Percentiles rank a stretch among this genome's conserved stretches.
These are phyloP conservation scores for Entelurus aequoreus DNA, from an alignment of 2,113 vertebrate genomes.

Conservation along the genomic window DNA sequence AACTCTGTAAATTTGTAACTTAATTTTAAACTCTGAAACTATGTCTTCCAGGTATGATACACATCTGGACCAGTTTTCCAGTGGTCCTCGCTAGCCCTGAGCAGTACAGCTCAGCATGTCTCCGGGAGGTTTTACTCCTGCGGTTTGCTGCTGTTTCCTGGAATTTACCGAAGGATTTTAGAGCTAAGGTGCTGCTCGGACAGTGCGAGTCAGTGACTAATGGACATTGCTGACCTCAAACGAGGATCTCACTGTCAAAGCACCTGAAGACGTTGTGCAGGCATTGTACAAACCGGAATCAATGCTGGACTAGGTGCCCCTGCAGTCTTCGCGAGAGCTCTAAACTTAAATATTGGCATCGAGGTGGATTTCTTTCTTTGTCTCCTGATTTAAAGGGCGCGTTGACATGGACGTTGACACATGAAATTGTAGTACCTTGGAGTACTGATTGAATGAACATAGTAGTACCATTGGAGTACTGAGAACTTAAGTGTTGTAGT, in stretches of 20 bases:
- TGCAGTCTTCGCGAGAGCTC: conserved; percentile 6
- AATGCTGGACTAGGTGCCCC: conserved; percentile 26
- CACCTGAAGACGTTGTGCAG: conserved; percentile 21
- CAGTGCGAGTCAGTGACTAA: conserved; percentile 30
- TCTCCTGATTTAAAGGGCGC: conserved; percentile 30
- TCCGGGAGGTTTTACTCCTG: conserved; percentile 87
- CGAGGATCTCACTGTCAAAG: conserved; percentile 36
- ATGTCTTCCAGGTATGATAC: conserved; percentile 81
- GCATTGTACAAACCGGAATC: conserved; percentile 26
- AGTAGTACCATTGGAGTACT: conserved; percentile 66
- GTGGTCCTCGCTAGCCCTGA: conserved; percentile 64
- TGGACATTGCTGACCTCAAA: conserved; percentile 35
- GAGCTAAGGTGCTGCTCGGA: conserved; percentile 54
- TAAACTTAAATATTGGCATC: conserved; percentile 27
- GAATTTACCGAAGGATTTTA: conserved; percentile 56
- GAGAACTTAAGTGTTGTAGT: conserved; percentile 59
- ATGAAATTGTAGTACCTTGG: conserved; percentile 61
- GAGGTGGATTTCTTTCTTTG: conserved; percentile 16
- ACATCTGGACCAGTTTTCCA: conserved; percentile 29
- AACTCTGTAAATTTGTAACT: not conserved
- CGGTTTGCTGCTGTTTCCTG: conserved; percentile 94
- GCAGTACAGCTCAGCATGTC: conserved; percentile 79
- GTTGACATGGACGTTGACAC: conserved; percentile 52
- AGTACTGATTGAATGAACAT: conserved; percentile 61
- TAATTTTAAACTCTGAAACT: conserved; percentile 1